A percentile compares a stretch with the other conserved stretches of the same genome.
phyloP scores from a whole-genome alignment of 1,140 invertebrate species.

The Sarcophaga peregrina region DNA sequence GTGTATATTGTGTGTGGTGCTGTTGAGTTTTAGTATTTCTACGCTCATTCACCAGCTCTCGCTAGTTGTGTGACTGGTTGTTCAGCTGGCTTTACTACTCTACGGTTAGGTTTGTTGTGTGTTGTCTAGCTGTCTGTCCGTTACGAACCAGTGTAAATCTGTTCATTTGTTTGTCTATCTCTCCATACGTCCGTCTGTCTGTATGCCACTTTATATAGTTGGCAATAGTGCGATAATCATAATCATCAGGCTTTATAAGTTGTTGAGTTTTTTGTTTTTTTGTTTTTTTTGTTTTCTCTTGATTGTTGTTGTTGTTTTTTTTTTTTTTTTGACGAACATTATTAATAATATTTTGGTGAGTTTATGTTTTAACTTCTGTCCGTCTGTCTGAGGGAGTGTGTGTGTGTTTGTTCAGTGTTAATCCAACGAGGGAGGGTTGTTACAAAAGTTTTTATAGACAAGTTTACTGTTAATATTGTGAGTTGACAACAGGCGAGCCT shows the following conservation, averaged over 20 bases:
- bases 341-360: neutral
- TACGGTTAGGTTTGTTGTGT: neutral
- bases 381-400: neutral
- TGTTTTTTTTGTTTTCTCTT: neutral
- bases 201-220: neutral
- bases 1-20: neutral
- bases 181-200: neutral
- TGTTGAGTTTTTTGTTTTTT: neutral
- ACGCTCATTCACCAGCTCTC: slow-evolving; percentile 13
- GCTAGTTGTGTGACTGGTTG: neutral
- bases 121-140: neutral
- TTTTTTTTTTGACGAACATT: neutral
- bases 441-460: slow-evolving; percentile 1
- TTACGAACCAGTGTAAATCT: too few relatives aligned
- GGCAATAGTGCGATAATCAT: slow-evolving; percentile 39
- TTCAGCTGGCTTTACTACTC: neutral
- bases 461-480: neutral
- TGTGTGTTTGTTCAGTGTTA: neutral
- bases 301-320: neutral
- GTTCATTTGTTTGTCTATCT: neutral
- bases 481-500: neutral
- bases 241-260: slow-evolving; percentile 20
- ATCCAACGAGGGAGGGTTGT: neutral
- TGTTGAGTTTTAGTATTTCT: neutral
- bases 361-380: neutral